Base-by-base conservation (phyloP, 2,113 vertebrate genomes). In the Esox niger region DNA sequence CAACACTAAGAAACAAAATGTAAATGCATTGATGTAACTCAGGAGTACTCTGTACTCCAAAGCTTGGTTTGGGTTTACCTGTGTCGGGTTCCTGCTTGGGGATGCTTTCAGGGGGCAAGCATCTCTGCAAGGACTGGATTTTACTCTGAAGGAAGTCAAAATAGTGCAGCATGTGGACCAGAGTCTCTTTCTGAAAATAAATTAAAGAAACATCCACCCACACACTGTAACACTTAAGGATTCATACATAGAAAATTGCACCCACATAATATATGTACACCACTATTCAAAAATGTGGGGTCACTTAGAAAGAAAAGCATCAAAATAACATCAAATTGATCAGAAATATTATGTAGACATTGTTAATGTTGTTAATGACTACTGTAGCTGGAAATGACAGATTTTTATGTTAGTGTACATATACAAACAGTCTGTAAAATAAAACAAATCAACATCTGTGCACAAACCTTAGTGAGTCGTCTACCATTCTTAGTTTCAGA, bases 111-210 rank as follows among this genome's bases (percentile, higher is more conserved):
- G 61, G 13, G 21, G 77, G 77, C 2, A 76, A 68, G 17, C 33
- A 62, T 32, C 11, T 64, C 33, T 79, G 69, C 43, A 73, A 55
- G 43, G 23, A 73, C 66, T 77, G 63, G 38, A 84, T 78, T 67
- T 78, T 70, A 35, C 43, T 64, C 52, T 78, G 68, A 25, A 80
- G 68, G 52, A 80, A 80, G 33, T 80, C 70, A 67, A 80, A 69
- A 62, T 78, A 82, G 9, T 54, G 67, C 32, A 85, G 47, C 76
- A 81, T 76, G 69, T 80, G 76, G 64, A 75, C 65, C 54, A 82
- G 25, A 0, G 62, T 82, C 49, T 73, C 70, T 47, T 79, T 82
- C 77, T 85, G 74, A 72, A 29, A 6, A 66, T 11, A 64, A 6
- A 60, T 43, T 43, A 43, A 43, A 30, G 35, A 62, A 52, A 52